These are phyloP conservation scores for Myotis planiceps DNA, from an alignment of 2,797 vertebrate species.

Conservation along the genomic window DNA sequence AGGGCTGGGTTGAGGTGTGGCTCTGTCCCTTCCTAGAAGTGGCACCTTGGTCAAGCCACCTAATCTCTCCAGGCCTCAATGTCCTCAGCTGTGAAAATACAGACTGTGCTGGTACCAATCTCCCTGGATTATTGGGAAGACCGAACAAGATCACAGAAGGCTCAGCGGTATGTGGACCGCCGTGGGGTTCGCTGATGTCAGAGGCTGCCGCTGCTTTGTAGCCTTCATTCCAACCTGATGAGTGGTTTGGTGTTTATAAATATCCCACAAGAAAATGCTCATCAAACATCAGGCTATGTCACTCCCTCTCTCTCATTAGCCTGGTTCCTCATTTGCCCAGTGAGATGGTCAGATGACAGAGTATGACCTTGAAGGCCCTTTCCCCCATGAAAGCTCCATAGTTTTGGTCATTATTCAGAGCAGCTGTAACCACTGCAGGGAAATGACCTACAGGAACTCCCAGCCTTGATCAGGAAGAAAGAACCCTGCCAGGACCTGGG, in stretches of 20 bases:
- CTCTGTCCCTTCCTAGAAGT: not conserved
- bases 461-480: not conserved
- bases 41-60: not conserved
- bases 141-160: not conserved
- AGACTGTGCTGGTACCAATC: fast-evolving
- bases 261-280: slow-evolving; percentile 5
- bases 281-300: not conserved
- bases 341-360: not conserved
- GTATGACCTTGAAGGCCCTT: not conserved
- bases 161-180: fast-evolving
- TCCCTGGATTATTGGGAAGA: not conserved
- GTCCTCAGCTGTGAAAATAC: not conserved
- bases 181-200: not conserved
- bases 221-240: slow-evolving; percentile 21
- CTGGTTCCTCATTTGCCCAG: not conserved
- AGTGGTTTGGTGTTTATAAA: slow-evolving; percentile 46
- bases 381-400: fast-evolving
- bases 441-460: not conserved
- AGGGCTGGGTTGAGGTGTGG: not conserved
- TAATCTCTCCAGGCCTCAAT: not conserved
- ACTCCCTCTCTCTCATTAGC: not conserved
- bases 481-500: not conserved
- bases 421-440: not conserved
- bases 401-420: not conserved
- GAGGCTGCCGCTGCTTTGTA: not conserved